Evolutionary conservation across 1,140 invertebrate species (phyloP), one percentile per base, ranked within the genome.

Genomic region (Drusus annulatus): DNA sequence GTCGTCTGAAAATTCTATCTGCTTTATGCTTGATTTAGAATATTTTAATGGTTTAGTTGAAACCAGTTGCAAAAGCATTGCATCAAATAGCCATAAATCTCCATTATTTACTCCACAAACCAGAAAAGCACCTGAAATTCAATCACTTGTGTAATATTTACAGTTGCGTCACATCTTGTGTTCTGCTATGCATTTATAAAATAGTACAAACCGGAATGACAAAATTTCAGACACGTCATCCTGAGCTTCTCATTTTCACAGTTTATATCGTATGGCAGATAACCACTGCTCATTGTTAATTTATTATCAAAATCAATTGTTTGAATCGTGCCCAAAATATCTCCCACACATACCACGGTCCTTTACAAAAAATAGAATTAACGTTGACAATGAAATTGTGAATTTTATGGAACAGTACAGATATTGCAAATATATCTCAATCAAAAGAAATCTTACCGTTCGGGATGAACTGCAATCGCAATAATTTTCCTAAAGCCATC

Each of bases 71-170:
- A 93, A 82, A 16, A 90, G 89, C 8, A 88, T 85, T 0, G 91
- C 89, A 82, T 92, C 88, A 6, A 93, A 81, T 68, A 93, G 88
- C 86, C 91, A 87, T 5, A 93, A 45, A 50, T 88, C 85, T 2
- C 92, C 92, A 73, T 89, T 91, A 45, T 88, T 86, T 62, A 91
- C 79, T 3, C 91, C 92, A 76, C 92, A 92, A 28, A 88, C 90
- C 13, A 92, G 84, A 84, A 91, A 90, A 17, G 90, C 79, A 23
- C 90, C 91, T 91, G 80, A 17, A 56, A 56, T 56, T 56, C 19
- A 56, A 56, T 21, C 52, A 5, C 3, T 56, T 19, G n/a, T 56
- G 1, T 10, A 1, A 10, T 17, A 56, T n/a, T 21, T 56, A 5
- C 54, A 56, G 1, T 56, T 7, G 16, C 52, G 1, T n/a, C 19